Conservation (phyloP, 2,113 vertebrate genomes). For the Chinchilla lanigera region DNA sequence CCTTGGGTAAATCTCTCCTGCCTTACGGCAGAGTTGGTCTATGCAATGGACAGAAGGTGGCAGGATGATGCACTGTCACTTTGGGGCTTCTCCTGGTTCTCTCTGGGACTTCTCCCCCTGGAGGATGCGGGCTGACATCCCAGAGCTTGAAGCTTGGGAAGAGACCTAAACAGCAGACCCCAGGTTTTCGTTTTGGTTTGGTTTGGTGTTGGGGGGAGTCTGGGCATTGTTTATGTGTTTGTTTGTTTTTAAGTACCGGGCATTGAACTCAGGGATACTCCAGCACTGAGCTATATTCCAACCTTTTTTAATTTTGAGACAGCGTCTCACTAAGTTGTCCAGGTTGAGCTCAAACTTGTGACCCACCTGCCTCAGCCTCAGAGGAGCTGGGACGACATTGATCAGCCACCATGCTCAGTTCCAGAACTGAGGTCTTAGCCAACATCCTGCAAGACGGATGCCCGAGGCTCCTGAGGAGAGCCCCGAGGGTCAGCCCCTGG, state of each 20-base stretch:
- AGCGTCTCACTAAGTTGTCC: neutral
- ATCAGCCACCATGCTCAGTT: neutral
- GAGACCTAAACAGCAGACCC: neutral
- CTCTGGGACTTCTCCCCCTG: neutral
- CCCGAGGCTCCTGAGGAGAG: neutral
- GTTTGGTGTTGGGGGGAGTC: neutral
- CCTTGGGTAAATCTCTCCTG: neutral
- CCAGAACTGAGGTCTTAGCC: neutral
- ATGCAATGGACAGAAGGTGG: neutral
- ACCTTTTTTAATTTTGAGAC: neutral
- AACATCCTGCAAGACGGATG: neutral
- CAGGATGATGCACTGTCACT: neutral
- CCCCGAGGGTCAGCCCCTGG: neutral
- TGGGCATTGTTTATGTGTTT: neutral
- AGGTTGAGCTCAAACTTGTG: neutral
- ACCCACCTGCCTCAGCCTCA: neutral
- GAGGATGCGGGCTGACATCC: neutral
- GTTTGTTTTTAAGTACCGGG: neutral
- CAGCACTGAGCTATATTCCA: neutral
- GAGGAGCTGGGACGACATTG: neutral
- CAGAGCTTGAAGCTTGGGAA: neutral
- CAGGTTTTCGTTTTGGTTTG: neutral
- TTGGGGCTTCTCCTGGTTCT: neutral
- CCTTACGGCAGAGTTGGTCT: neutral
- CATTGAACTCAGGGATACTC: neutral